Evolutionary conservation across 2,888 invertebrate genomes (phyloP).

Genomic region (Alcis repandata): DNA sequence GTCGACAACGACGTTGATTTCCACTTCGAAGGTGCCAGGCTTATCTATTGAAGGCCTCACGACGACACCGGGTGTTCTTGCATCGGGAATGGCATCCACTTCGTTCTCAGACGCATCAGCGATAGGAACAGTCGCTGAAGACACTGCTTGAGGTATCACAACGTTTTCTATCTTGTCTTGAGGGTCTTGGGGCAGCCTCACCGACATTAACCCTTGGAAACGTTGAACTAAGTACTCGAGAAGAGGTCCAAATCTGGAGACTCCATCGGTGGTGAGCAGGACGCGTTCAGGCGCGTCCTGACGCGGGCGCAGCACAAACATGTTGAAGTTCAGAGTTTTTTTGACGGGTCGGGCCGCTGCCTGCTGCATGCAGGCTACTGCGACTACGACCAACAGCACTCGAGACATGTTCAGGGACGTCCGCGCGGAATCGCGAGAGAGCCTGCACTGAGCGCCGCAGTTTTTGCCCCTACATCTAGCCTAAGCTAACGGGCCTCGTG

Average conservation of each 20-base stretch:
- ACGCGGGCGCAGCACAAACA: slow-evolving; percentile 77
- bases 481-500: slow-evolving; percentile 80
- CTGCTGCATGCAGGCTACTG: slow-evolving; percentile 64
- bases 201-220: slow-evolving; percentile 90
- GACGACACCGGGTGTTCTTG: slow-evolving; percentile 75
- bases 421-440: slow-evolving; percentile 66
- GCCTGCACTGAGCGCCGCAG: slow-evolving; percentile 72
- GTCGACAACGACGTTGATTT: slow-evolving; percentile 77
- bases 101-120: slow-evolving; percentile 78
- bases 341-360: slow-evolving; percentile 70
- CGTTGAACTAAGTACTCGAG: slow-evolving; percentile 90
- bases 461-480: slow-evolving; percentile 78
- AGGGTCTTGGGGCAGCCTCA: slow-evolving; percentile 87
- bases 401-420: slow-evolving; percentile 63
- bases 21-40: slow-evolving; percentile 78
- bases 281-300: slow-evolving; percentile 69
- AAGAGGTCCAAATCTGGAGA: slow-evolving; percentile 89
- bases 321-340: slow-evolving; percentile 79
- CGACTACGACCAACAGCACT: slow-evolving; percentile 62
- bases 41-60: slow-evolving; percentile 73
- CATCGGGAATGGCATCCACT: slow-evolving; percentile 78
- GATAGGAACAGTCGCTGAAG: slow-evolving; percentile 51
- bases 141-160: slow-evolving; percentile 46
- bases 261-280: slow-evolving; percentile 70
- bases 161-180: slow-evolving; percentile 81